phyloP scores from a whole-genome alignment of 2,888 invertebrate species.

The Trachelus troglodyta region DNA sequence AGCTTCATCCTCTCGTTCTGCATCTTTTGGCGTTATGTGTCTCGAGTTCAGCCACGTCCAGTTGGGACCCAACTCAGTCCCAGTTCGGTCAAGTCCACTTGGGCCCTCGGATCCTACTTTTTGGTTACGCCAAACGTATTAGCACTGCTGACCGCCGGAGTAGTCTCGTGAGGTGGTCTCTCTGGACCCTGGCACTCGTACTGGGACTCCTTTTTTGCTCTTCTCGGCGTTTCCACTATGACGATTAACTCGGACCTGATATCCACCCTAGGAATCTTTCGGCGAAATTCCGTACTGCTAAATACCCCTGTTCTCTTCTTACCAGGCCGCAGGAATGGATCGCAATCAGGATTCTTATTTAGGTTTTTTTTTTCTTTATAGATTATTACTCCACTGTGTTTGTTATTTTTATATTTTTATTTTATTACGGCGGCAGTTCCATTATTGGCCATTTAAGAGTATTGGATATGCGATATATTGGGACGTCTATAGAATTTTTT shows the following conservation, averaged over 20 bases:
- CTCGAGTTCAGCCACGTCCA: background rate
- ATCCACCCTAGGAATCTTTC: constrained; percentile 58
- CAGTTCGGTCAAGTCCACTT: background rate
- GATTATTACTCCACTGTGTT: background rate
- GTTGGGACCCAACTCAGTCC: background rate
- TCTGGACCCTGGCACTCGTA: constrained; percentile 37
- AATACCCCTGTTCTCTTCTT: constrained; percentile 59
- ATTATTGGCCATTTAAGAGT: too few relatives aligned
- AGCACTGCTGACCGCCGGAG: constrained; percentile 31
- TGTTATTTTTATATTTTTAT: background rate
- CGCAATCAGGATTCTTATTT: background rate
- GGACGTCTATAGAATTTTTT: background rate
- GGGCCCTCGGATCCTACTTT: background rate
- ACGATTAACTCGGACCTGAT: constrained; percentile 45
- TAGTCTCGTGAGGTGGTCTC: constrained; percentile 53
- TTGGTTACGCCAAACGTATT: constrained; percentile 5
- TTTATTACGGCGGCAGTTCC: background rate
- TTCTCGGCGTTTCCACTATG: constrained; percentile 33
- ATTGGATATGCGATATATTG: too few relatives aligned
- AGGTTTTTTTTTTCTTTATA: background rate
- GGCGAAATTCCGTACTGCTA: constrained; percentile 56
- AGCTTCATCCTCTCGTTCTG: constrained; percentile 28
- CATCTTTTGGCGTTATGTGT: background rate
- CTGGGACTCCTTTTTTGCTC: constrained; percentile 40
- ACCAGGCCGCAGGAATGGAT: constrained; percentile 21